A percentile compares a stretch with the other conserved stretches of the same genome.
Evolutionary conservation across 1,140 invertebrate species (phyloP).

Genomic region (Plodia interpunctella): DNA sequence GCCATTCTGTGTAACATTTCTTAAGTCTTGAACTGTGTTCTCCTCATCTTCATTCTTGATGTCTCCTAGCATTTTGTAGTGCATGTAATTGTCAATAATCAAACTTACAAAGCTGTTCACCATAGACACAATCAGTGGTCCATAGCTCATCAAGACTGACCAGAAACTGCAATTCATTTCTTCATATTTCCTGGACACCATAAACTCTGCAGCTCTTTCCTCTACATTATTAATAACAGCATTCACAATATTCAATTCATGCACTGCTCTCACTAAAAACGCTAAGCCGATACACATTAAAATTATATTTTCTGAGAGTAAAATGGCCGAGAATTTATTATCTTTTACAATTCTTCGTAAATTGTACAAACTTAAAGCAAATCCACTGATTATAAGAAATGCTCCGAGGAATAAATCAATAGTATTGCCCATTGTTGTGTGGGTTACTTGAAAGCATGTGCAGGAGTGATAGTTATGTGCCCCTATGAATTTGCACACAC

Average conservation of each 20-base stretch:
- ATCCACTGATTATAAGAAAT: slow-evolving; percentile 58
- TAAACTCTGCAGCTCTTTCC: slow-evolving; percentile 31
- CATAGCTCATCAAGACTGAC: slow-evolving; percentile 55
- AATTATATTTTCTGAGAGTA: slow-evolving; percentile 63
- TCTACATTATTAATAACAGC: slow-evolving; percentile 36
- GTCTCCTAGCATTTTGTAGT: slow-evolving; percentile 51
- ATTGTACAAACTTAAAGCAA: slow-evolving; percentile 53
- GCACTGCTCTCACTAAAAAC: slow-evolving; percentile 45
- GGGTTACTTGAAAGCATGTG: slow-evolving; percentile 8
- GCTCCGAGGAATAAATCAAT: slow-evolving; percentile 53
- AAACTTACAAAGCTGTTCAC: slow-evolving; percentile 65
- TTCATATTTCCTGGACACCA: slow-evolving; percentile 10
- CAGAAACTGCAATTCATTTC: slow-evolving; percentile 40
- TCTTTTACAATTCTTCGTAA: slow-evolving; percentile 44
- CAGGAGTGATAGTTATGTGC: slow-evolving; percentile 26
- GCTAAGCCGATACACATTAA: slow-evolving; percentile 57
- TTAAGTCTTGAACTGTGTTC: slow-evolving; percentile 42
- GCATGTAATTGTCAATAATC: slow-evolving; percentile 64
- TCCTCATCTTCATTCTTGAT: slow-evolving; percentile 43
- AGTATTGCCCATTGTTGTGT: slow-evolving; percentile 43
- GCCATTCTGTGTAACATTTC: slow-evolving; percentile 20
- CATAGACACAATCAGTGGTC: slow-evolving; percentile 57
- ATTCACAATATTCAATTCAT: slow-evolving; percentile 37
- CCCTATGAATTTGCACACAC: slow-evolving; percentile 42
- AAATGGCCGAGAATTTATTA: slow-evolving; percentile 36